Percentiles rank a stretch among this genome's conserved stretches.
phyloP scores from a whole-genome alignment of 92 coral and sea anemone genomes.

The Blastomussa wellsi region DNA sequence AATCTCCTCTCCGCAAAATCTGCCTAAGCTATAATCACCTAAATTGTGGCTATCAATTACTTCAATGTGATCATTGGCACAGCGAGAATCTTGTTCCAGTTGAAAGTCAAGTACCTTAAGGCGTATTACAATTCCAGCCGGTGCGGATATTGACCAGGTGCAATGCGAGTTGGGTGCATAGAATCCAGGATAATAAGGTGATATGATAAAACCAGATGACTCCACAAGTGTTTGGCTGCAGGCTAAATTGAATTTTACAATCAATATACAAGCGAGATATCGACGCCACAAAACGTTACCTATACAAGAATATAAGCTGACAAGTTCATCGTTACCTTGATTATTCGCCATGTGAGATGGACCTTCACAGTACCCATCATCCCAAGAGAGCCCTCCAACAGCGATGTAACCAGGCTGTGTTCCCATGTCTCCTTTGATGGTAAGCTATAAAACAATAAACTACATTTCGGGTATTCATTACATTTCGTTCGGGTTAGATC shows the following conservation, averaged over 20 bases:
- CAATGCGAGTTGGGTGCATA: slow-evolving; percentile 61
- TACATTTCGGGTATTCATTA: neutral
- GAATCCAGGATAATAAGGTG: slow-evolving; percentile 68
- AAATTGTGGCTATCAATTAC: slow-evolving; percentile 38
- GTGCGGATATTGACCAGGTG: slow-evolving; percentile 53
- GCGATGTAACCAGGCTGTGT: slow-evolving; percentile 56
- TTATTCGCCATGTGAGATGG: slow-evolving; percentile 21
- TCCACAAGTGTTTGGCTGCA: slow-evolving; percentile 33
- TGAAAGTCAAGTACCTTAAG: slow-evolving; percentile 45
- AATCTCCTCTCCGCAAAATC: slow-evolving; percentile 58
- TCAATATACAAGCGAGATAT: neutral
- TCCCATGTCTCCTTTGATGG: slow-evolving; percentile 40
- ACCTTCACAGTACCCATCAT: slow-evolving; percentile 39
- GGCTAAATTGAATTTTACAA: slow-evolving; percentile 11
- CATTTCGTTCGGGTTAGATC: neutral
- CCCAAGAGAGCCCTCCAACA: slow-evolving; percentile 43
- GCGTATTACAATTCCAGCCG: slow-evolving; percentile 50
- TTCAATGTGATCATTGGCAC: slow-evolving; percentile 51
- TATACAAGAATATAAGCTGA: neutral
- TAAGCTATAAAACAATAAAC: slow-evolving; percentile 17
- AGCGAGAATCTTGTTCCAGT: slow-evolving; percentile 42
- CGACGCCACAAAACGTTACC: neutral
- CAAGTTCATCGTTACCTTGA: slow-evolving; percentile 10
- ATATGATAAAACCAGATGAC: slow-evolving; percentile 45
- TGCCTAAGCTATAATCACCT: slow-evolving; percentile 26